A percentile compares a stretch with the other conserved stretches of the same genome.
These are phyloP conservation scores for Idaea straminata DNA, from an alignment of 2,888 invertebrate species.

Conservation along the genomic window DNA sequence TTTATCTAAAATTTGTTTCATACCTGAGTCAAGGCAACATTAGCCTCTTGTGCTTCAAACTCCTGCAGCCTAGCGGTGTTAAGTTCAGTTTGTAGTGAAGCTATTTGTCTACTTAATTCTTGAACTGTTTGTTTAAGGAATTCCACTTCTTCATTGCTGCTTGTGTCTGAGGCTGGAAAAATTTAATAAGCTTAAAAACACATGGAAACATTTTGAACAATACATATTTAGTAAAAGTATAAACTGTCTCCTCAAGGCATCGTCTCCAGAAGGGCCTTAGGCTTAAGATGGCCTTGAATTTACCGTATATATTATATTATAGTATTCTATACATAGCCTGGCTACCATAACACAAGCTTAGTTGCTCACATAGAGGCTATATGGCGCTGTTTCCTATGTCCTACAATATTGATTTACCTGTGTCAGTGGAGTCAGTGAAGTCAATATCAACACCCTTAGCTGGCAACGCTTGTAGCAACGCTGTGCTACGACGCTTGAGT, in stretches of 20 bases:
- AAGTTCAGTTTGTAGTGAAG: slow-evolving; percentile 83
- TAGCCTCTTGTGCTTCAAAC: slow-evolving; percentile 85
- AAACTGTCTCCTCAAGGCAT: no score
- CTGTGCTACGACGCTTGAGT: slow-evolving; percentile 84
- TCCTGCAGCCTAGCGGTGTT: slow-evolving; percentile 83
- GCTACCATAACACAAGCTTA: no score
- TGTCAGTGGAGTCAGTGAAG: slow-evolving; percentile 67
- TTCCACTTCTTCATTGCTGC: slow-evolving; percentile 83
- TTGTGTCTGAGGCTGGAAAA: slow-evolving; percentile 67
- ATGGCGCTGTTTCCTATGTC: no score
- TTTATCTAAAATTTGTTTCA: no score
- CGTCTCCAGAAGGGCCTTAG: no score
- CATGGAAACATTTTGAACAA: no score
- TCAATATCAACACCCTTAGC: slow-evolving; percentile 69
- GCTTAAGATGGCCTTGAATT: no score
- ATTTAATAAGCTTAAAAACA: not conserved
- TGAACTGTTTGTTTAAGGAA: slow-evolving; percentile 84
- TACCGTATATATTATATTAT: no score
- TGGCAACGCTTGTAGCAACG: slow-evolving; percentile 82
- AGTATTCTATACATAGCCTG: no score
- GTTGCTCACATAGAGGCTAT: no score
- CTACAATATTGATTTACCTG: slow-evolving; percentile 42
- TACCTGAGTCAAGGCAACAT: slow-evolving; percentile 78
- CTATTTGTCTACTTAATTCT: slow-evolving; percentile 83
- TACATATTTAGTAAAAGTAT: no score